Conservation (phyloP, 2,888 invertebrate species). For the Scaptomyza tumidula region DNA sequence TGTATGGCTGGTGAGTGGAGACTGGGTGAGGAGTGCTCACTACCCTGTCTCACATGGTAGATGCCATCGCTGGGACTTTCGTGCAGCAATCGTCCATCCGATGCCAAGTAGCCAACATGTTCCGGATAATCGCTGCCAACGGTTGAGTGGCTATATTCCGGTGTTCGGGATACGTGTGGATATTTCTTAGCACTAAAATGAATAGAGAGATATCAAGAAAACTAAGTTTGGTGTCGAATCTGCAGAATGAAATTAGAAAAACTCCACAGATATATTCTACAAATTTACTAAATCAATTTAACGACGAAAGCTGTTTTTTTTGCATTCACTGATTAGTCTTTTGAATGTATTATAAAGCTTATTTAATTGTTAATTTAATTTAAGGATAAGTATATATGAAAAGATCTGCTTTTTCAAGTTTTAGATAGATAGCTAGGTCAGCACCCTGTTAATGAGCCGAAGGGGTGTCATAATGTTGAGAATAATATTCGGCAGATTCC, state of each 20-base stretch:
- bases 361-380: too few species aligned
- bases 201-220: not conserved
- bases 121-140: conserved; percentile 78
- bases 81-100: conserved; percentile 72
- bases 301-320: too few species aligned
- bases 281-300: too few species aligned
- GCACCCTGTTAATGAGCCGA: too few species aligned
- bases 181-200: conserved; percentile 78
- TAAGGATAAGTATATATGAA: too few species aligned
- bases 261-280: too few species aligned
- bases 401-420: too few species aligned
- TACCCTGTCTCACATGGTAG: conserved; percentile 79
- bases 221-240: not conserved
- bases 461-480: too few species aligned
- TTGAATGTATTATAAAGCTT: too few species aligned
- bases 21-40: conserved; percentile 81
- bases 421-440: too few species aligned
- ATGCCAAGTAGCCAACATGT: conserved; percentile 64
- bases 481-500: too few species aligned
- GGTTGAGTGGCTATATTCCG: conserved; percentile 77
- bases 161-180: conserved; percentile 71
- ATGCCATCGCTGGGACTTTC: conserved; percentile 65
- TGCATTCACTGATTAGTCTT: too few species aligned
- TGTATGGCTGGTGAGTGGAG: conserved; percentile 82
- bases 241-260: not conserved